phyloP scores from a whole-genome alignment of 2,113 vertebrate species.

The Heterotilapia buettikoferi region DNA sequence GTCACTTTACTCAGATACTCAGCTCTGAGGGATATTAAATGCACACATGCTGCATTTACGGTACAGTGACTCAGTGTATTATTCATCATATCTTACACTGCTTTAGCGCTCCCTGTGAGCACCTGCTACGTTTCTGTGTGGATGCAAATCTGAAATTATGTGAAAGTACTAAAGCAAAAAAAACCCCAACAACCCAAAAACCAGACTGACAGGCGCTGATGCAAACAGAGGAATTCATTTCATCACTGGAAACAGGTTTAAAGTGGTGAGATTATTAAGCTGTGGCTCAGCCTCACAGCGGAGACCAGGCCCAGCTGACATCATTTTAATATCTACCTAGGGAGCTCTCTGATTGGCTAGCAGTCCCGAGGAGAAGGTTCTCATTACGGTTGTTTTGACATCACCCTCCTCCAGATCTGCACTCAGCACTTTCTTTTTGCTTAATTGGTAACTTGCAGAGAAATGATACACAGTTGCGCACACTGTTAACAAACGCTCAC shows the following conservation, averaged over 20 bases:
- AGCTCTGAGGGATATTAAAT: background rate
- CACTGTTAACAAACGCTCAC: background rate
- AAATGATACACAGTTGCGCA: background rate
- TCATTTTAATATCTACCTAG: background rate
- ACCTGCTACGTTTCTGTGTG: background rate
- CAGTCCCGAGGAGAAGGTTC: constrained; percentile 2
- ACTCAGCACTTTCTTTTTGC: constrained; percentile 2
- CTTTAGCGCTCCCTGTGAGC: background rate
- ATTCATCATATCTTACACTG: background rate
- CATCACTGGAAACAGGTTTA: background rate
- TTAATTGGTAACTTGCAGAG: constrained; percentile 8
- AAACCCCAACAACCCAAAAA: rapidly evolving
- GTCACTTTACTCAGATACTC: background rate
- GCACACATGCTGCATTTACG: background rate
- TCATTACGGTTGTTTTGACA: constrained; percentile 21
- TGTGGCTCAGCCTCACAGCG: background rate
- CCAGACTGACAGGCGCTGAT: background rate
- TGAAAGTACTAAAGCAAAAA: background rate
- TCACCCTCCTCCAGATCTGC: constrained; percentile 12
- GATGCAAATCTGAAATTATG: background rate
- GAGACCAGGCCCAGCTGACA: background rate
- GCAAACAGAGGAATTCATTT: background rate
- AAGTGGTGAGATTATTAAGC: background rate
- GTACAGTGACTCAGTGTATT: background rate
- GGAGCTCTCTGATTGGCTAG: constrained; percentile 27